Evolutionary conservation across 2,113 vertebrate genomes (phyloP), one percentile per base, ranked within the genome.

Genomic region (Festucalex cinctus): DNA sequence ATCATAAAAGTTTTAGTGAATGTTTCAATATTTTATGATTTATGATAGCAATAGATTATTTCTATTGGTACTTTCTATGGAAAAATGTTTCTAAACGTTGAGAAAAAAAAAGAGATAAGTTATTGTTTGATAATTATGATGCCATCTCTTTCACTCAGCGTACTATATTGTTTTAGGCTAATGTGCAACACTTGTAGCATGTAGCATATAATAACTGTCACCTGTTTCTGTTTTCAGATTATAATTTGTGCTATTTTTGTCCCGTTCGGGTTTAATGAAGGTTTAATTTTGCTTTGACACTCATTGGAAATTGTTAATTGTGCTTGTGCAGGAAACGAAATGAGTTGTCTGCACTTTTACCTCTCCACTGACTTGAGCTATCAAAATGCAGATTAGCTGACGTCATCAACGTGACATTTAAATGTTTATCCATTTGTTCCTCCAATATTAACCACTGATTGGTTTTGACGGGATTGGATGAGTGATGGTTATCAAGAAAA

Each of bases 381-480:
- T 39, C 36, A 39, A 60, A 61, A 61, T 61, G 36, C 36, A 61
- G 58, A 61, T 61, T n/a, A 37, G 36, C 36, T 39, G 36, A 61
- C 20, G 5, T 61, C 58, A 61, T 39, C 58, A 39, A 26, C 20
- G 2, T 61, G 20, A 39, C 36, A 39, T 61, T 61, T 61, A 61
- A 61, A 61, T 60, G 35, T 60, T 13, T 58, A 58, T 58, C 7
- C 39, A 37, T n/a, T 13, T 60, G 58, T 39, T 37, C 36, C 1
- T 39, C 58, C 58, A 20, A 22, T 60, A 20, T 20, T 39, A n/a
- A 39, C 58, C 35, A 1, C 10, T 10, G 10, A 9, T 9, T 22
- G 20, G 19, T 60, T 37, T 6, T 5, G 22, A 60, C 19, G 20
- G 5, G 58, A 60, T 37, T 60, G 36, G 36, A 39, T 60, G 24